Evolutionary conservation across 2,113 vertebrate genomes (phyloP).

Genomic region (Pavo muticus): DNA sequence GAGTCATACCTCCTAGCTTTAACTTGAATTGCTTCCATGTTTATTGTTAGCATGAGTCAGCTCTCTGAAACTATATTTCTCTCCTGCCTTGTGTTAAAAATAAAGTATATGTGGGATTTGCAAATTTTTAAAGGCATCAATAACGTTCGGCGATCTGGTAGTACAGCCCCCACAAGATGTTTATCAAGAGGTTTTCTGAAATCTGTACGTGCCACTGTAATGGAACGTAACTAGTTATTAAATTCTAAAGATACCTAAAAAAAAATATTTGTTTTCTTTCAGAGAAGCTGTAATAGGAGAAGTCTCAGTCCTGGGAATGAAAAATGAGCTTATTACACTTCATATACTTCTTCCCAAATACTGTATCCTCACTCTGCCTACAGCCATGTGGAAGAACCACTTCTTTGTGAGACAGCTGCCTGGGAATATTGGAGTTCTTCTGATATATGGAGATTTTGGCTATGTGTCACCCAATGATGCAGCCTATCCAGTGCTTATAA

Average conservation of each 20-base stretch:
- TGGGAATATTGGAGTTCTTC: background rate
- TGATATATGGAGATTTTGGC: background rate
- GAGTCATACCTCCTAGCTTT: background rate
- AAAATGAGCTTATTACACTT: background rate
- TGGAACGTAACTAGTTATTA: background rate
- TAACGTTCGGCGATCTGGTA: background rate
- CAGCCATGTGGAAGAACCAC: rapidly evolving
- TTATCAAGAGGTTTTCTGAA: background rate
- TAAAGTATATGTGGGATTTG: background rate
- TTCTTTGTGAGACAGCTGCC: background rate
- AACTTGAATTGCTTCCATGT: background rate
- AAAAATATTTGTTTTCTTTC: background rate
- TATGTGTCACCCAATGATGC: background rate
- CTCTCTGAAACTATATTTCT: background rate
- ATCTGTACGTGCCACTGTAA: background rate
- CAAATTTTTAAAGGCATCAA: background rate
- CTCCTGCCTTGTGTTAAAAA: background rate
- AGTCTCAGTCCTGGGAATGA: background rate
- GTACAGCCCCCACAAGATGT: background rate
- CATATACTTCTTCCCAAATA: background rate
- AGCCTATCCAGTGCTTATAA: background rate
- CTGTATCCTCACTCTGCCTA: background rate
- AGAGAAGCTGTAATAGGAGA: background rate
- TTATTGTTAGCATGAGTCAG: background rate
- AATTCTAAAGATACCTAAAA: background rate